Evolutionary conservation across 2,888 invertebrate species (phyloP), one percentile per base, ranked within the genome.

Genomic region (Chromoteleia sp.): DNA sequence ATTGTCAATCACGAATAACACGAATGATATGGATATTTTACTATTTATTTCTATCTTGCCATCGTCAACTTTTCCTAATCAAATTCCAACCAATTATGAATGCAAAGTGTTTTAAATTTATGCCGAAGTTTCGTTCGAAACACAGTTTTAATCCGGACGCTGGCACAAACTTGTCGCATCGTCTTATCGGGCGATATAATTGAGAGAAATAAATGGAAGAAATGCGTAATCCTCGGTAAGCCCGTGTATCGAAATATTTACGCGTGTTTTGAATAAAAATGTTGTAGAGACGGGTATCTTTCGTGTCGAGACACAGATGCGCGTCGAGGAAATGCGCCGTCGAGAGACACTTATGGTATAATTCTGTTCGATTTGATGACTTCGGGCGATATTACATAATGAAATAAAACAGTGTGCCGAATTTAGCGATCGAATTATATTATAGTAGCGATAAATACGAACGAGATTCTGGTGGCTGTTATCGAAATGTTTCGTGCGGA

Each of bases 131-230:
- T 54, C 21, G 33, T 30, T 73, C 19, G 19, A 45, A 58, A 50
- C 61, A 43, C 36, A 12, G 4, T 41, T 50, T 67, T 75, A 67
- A 67, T 75, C 75, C 59, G 39, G 14, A 30, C 17, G 30, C 19
- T 30, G 59, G 61, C 52, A 41, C 54, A n/a, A 30, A 59, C 73
- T 52, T 15, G 39, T 43, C 59, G 33, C 30, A 54, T 45, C 45
- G 36, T 65, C 30, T 74, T 65, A 48, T 58, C 48, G 48, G 1
- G 36, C 39, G 12, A 43, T 12, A 50, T 75, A 67, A 75, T 67
- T 75, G 59, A 75, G 41, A 58, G 67, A 50, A 75, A 58, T 58
- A 74, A 75, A 75, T 75, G 67, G 59, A 75, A 75, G 65, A 75
- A 75, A 67, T 75, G 15, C 58, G 58, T 75, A 75, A 75, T 75